These are phyloP conservation scores for Paraescarpia echinospica DNA, from an alignment of 1,140 invertebrate genomes.

Conservation along the genomic window DNA sequence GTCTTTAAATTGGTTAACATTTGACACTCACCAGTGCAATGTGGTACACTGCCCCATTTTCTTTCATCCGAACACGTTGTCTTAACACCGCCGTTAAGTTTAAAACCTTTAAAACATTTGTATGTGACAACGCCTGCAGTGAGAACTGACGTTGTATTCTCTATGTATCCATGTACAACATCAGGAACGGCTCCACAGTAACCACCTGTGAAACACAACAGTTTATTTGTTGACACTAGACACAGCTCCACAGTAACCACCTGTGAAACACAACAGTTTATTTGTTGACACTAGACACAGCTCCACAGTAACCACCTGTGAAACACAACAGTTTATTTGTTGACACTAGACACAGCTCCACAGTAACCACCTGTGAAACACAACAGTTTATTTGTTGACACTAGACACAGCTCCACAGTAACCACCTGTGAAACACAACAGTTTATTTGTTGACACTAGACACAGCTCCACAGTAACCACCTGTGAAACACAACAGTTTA, in stretches of 20 bases:
- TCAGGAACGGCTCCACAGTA: background rate
- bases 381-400: background rate
- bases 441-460: no score
- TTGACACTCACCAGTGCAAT: background rate
- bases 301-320: background rate
- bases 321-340: background rate
- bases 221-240: no score
- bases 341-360: background rate
- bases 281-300: background rate
- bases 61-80: background rate
- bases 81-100: background rate
- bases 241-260: no score
- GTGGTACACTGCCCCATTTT: background rate
- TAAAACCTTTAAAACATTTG: background rate
- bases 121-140: background rate
- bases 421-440: background rate
- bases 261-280: background rate
- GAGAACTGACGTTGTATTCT: background rate
- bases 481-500: no score
- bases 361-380: background rate
- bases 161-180: background rate
- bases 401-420: background rate
- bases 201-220: no score
- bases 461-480: no score
- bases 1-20: no score